Evolutionary conservation across 1,140 invertebrate species (phyloP).

Genomic region (Drosophila simulans): DNA sequence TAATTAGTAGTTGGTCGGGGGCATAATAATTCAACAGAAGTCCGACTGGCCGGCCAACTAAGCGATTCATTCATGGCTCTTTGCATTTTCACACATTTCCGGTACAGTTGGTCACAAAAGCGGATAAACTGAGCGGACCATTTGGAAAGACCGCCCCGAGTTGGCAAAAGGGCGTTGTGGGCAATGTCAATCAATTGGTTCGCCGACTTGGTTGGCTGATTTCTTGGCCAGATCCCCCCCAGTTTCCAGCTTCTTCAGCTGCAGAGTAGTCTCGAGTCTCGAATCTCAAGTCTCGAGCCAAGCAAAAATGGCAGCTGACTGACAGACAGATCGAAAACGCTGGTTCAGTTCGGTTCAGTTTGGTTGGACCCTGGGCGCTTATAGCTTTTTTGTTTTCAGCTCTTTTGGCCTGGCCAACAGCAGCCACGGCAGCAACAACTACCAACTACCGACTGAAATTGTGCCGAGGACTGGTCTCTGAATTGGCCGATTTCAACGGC

Average conservation of each 20-base stretch:
- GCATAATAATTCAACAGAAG: constrained; percentile 76
- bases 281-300: constrained; percentile 41
- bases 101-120: constrained; percentile 71
- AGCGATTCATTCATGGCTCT: constrained; percentile 58
- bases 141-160: constrained; percentile 34
- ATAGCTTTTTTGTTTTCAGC: neutral
- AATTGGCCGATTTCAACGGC: constrained; percentile 26
- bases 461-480: constrained; percentile 59
- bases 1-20: constrained; percentile 65
- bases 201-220: constrained; percentile 49
- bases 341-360: constrained; percentile 26
- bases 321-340: constrained; percentile 81
- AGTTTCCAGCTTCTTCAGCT: neutral
- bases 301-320: constrained; percentile 80
- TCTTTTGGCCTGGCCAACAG: constrained; percentile 28
- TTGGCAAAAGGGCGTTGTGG: constrained; percentile 74
- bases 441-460: constrained; percentile 53
- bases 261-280: neutral
- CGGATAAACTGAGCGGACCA: neutral
- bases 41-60: constrained; percentile 3
- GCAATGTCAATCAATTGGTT: constrained; percentile 82
- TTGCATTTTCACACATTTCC: constrained; percentile 71
- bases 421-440: constrained; percentile 33
- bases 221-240: constrained; percentile 8
- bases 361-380: constrained; percentile 35